phyloP scores from a whole-genome alignment of 2,797 vertebrate species.

The Loriculus beryllinus region DNA sequence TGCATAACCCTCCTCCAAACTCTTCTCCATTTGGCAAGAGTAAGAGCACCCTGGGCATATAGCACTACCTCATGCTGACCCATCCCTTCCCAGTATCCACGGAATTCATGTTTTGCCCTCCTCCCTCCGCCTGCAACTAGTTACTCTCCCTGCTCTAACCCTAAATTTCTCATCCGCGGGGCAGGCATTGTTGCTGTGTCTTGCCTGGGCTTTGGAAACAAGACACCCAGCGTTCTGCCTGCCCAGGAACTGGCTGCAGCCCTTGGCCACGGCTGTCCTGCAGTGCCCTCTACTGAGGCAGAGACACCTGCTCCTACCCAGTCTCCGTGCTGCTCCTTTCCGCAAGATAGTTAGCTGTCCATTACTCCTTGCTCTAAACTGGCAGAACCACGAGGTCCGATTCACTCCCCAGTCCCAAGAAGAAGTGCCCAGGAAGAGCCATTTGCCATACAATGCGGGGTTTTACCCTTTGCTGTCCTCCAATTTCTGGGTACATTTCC shows the following conservation, averaged over 20 bases:
- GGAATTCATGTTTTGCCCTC: not conserved
- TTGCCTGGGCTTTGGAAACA: not conserved
- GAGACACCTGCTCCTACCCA: not conserved
- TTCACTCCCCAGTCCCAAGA: not conserved
- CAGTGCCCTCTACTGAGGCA: conserved; percentile 54
- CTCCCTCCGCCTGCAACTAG: not conserved
- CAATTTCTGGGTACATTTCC: not conserved
- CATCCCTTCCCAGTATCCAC: not conserved
- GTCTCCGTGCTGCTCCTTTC: not conserved
- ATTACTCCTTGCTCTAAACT: not conserved
- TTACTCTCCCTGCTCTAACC: not conserved
- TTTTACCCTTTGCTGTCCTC: not conserved
- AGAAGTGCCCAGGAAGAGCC: not conserved
- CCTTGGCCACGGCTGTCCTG: not conserved
- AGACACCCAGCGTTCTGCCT: not conserved
- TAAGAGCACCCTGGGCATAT: not conserved
- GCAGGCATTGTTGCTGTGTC: not conserved
- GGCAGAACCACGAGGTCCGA: not conserved
- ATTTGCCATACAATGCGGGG: accelerated
- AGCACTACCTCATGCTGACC: not conserved
- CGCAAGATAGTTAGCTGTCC: not conserved
- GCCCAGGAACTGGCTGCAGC: not conserved
- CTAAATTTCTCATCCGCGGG: not conserved
- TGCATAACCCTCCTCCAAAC: not conserved
- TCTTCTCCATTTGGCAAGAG: not conserved